Base-by-base conservation (phyloP, 2,797 vertebrate genomes). In the Platalea minor region DNA sequence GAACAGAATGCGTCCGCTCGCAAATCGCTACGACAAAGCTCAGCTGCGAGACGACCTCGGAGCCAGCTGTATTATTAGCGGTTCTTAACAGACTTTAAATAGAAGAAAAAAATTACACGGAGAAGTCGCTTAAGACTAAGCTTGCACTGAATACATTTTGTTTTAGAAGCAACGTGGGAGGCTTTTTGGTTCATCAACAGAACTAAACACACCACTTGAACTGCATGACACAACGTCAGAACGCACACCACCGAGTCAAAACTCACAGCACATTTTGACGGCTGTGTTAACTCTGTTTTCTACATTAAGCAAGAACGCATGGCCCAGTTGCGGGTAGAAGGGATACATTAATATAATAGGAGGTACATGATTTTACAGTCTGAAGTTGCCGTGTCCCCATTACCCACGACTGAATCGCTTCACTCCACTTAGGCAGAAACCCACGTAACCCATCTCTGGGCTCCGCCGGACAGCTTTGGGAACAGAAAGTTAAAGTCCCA, bases 171-270 rank as follows among this genome's bases (percentile, higher is more conserved):
- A 79, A 41, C 1, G 1, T 15, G 57, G 51, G 68, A 41, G 73
- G 21, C 21, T 74, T 59, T 33, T 16, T 45, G 21, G 41, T 69
- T 63, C 63, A 39, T 18, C 50, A 13, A 10, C 4, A 0, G 45
- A 53, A 59, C 65, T 48, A 24, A 82, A 54, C 3, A 24, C 7
- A 10, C 24, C 61, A 24, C 65, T 73, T 21, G 35, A 39, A 20
- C 51, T 28, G 8, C 29, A 12, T 10, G 7, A 25, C 15, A 5
- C 14, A 51, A 21, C 2, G 4, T 3, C 10, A 0, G 26, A 17
- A 17, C 13, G 13, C 41, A 41, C 41, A 14, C 41, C 56, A 60
- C 21, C 26, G 33, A 51, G 45, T 12, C 69, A 76, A 64, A 74
- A 31, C 50, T 54, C 70, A 28, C 1, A 17, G 75, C 13, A 31